These are phyloP conservation scores for Xiphorhynchus elegans DNA, from an alignment of 2,113 vertebrate genomes.

Conservation along the genomic window DNA sequence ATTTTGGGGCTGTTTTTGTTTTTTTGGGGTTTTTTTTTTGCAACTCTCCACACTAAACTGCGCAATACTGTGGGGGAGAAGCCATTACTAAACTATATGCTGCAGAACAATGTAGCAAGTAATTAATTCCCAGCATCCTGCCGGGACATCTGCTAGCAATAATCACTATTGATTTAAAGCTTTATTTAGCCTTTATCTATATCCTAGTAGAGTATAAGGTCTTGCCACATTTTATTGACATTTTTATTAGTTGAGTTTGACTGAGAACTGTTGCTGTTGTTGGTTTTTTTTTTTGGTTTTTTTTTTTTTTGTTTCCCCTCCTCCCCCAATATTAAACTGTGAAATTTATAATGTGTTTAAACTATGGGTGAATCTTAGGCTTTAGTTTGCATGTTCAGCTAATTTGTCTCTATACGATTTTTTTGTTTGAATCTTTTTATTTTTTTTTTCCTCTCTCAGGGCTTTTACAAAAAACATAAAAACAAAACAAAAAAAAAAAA, in stretches of 20 bases:
- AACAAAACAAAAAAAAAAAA: conserved; percentile 78
- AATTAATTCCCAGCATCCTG: conserved; percentile 64
- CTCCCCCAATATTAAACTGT: conserved; percentile 90
- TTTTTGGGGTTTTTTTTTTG: conserved; percentile 65
- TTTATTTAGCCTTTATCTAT: conserved; percentile 89
- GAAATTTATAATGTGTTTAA: conserved; percentile 91
- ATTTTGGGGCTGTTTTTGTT: neutral
- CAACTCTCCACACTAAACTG: conserved; percentile 82
- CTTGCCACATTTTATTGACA: conserved; percentile 81
- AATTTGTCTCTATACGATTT: conserved; percentile 83
- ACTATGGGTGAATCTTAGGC: conserved; percentile 94
- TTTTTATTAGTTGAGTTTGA: conserved; percentile 83
- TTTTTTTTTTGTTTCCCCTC: conserved; percentile 20
- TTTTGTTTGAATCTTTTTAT: conserved; percentile 74
- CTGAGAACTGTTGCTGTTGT: conserved; percentile 76
- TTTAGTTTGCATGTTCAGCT: conserved; percentile 95
- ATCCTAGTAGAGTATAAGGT: conserved; percentile 80
- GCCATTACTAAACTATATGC: conserved; percentile 86
- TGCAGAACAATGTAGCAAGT: conserved; percentile 80
- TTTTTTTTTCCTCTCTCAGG: conserved; percentile 90
- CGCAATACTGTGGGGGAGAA: conserved; percentile 81
- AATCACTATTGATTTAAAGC: conserved; percentile 93
- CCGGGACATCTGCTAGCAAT: conserved; percentile 82
- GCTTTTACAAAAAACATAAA: conserved; percentile 85
- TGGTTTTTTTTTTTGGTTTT: conserved; percentile 26